Percentiles rank a stretch among this genome's conserved stretches.
These are phyloP conservation scores for Griposia aprilina DNA, from an alignment of 2,888 invertebrate genomes.

Conservation along the genomic window DNA sequence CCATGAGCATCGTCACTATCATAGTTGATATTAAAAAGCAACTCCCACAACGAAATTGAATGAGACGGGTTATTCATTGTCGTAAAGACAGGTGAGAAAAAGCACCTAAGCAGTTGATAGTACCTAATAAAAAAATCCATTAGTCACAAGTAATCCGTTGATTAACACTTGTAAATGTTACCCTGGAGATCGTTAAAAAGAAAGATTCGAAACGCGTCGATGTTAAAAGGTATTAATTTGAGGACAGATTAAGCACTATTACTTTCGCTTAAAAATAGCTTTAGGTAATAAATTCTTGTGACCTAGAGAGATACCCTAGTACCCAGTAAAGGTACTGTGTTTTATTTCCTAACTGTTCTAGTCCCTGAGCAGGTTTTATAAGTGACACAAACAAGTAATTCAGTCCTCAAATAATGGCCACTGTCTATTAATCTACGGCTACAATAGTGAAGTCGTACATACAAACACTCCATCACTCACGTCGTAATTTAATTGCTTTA, in stretches of 20 bases:
- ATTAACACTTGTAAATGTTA: constrained; percentile 37
- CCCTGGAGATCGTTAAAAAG: constrained; percentile 33
- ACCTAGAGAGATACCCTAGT: constrained; percentile 7
- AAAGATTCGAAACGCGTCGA: constrained; percentile 3
- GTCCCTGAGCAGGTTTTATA: constrained; percentile 24
- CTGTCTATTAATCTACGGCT: constrained; percentile 54
- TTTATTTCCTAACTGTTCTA: constrained; percentile 16
- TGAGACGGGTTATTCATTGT: neutral
- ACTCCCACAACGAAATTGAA: constrained; percentile 7
- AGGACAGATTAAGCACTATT: constrained; percentile 41
- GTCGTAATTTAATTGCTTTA: constrained; percentile 79
- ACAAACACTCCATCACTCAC: constrained; percentile 75
- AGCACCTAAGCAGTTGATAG: neutral
- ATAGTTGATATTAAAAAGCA: neutral
- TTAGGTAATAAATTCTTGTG: constrained; percentile 39
- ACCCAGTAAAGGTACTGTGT: constrained; percentile 7
- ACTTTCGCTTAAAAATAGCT: constrained; percentile 39
- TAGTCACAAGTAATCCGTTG: constrained; percentile 49
- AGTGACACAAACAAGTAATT: constrained; percentile 42
- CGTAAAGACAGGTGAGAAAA: constrained; percentile 35
- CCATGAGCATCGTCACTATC: too few species aligned
- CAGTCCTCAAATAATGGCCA: constrained; percentile 38
- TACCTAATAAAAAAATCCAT: constrained; percentile 53
- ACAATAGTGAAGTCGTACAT: constrained; percentile 64
- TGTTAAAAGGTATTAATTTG: constrained; percentile 47